Conservation (phyloP, 2,113 vertebrate species). For the Embiotoca jacksoni region DNA sequence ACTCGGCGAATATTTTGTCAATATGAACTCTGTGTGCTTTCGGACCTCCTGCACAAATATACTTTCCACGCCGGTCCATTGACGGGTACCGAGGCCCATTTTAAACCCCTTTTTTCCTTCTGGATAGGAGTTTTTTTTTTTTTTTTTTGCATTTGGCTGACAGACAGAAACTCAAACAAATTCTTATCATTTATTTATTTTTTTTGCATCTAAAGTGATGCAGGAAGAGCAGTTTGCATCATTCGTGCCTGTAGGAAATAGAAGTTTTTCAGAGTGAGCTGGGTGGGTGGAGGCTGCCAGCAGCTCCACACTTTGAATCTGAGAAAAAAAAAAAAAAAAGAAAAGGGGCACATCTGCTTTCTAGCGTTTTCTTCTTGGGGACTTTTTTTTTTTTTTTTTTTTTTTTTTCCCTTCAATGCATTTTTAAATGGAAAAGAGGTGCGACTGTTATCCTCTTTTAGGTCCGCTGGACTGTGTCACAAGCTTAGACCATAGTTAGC, state of each 20-base stretch:
- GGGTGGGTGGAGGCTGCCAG: slow-evolving; percentile 3
- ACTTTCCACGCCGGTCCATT: background rate
- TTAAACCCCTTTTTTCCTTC: slow-evolving; percentile 10
- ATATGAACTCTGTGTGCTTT: slow-evolving; percentile 62
- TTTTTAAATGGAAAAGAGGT: slow-evolving; percentile 69
- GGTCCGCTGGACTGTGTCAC: slow-evolving; percentile 54
- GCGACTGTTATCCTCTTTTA: slow-evolving; percentile 48
- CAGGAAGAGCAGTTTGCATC: slow-evolving; percentile 10
- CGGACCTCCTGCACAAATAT: slow-evolving; percentile 63
- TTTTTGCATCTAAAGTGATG: slow-evolving; percentile 2
- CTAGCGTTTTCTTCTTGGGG: slow-evolving; percentile 14
- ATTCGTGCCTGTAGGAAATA: slow-evolving; percentile 30
- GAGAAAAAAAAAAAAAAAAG: slow-evolving; percentile 51
- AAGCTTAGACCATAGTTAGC: slow-evolving; percentile 38
- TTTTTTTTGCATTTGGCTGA: background rate
- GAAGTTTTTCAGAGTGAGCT: slow-evolving; percentile 23
- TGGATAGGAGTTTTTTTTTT: background rate
- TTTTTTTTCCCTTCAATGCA: slow-evolving; percentile 48
- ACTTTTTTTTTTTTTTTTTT: slow-evolving; percentile 47
- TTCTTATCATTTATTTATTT: background rate
- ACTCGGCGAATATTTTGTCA: slow-evolving; percentile 49
- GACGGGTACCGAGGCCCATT: slow-evolving; percentile 16
- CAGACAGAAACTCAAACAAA: background rate
- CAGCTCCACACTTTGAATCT: slow-evolving; percentile 25
- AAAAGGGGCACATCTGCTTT: slow-evolving; percentile 53